Evolutionary conservation across 2,797 vertebrate species (phyloP).

Genomic region (Hemibagrus guttatus): DNA sequence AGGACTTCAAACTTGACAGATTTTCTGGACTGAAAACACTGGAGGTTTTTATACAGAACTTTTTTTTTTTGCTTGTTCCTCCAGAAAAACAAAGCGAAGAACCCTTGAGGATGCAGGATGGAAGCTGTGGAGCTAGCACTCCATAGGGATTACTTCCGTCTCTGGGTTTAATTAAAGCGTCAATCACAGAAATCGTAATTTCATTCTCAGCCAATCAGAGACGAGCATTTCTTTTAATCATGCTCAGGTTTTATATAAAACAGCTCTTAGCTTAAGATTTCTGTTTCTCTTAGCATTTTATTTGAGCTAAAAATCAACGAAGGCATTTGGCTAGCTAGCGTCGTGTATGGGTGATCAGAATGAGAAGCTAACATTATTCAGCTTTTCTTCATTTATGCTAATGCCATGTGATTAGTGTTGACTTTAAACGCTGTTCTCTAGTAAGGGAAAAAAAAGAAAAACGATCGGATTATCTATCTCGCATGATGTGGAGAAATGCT

Average conservation of each 20-base stretch:
- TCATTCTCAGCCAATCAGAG: background rate
- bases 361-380: background rate
- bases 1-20: background rate
- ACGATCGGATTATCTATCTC: background rate
- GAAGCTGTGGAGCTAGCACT: background rate
- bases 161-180: background rate
- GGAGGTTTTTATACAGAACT: background rate
- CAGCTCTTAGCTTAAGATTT: background rate
- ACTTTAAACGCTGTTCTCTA: no score
- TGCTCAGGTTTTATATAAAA: background rate
- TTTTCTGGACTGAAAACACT: background rate
- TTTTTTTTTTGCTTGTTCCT: background rate
- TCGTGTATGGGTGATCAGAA: background rate
- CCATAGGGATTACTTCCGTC: background rate
- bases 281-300: background rate
- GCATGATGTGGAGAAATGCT: background rate
- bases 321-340: background rate
- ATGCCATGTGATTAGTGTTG: background rate
- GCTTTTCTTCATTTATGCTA: background rate
- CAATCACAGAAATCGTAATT: background rate
- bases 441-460: no score
- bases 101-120: background rate
- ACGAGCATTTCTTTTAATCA: background rate
- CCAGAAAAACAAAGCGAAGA: background rate
- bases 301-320: no score